phyloP scores from a whole-genome alignment of 1,140 invertebrate species.

The Carcinoscorpius rotundicauda region DNA sequence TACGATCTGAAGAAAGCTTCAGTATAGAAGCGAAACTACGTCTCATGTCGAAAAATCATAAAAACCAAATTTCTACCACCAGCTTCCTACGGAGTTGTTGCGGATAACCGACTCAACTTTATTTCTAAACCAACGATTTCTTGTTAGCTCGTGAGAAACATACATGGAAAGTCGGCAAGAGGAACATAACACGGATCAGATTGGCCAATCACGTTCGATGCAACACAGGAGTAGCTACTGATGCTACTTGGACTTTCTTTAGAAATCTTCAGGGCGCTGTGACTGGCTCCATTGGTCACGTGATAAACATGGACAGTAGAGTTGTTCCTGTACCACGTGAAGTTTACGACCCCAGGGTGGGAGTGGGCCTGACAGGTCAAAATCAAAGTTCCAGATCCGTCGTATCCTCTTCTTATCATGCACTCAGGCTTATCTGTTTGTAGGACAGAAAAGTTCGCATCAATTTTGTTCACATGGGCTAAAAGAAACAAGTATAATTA shows the following conservation, averaged over 20 bases:
- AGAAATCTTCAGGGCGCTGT: conserved; percentile 2
- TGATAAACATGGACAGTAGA: conserved; percentile 4
- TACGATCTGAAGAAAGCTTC: no score
- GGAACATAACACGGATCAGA: conserved; percentile 20
- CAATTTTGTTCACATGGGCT: no score
- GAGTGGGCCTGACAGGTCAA: conserved; percentile 65
- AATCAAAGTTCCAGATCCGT: conserved; percentile 41
- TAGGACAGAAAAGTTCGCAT: no score
- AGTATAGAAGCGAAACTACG: no score
- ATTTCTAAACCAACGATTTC: no score
- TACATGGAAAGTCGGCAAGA: conserved; percentile 7
- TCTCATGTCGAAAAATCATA: no score
- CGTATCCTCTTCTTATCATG: conserved; percentile 56
- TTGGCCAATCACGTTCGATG: conserved; percentile 18
- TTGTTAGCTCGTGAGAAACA: no score
- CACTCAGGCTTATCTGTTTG: conserved; percentile 67
- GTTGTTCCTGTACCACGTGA: conserved; percentile 63
- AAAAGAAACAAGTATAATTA: no score
- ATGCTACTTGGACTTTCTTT: conserved; percentile 43
- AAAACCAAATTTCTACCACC: no score
- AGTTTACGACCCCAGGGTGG: conserved; percentile 64
- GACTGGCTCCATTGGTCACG: neutral
- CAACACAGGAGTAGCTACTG: conserved; percentile 36
- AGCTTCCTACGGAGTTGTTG: no score
- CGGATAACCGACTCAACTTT: no score